phyloP scores from a whole-genome alignment of 64 coral and sea anemone genomes.

The Platygyra sinensis region DNA sequence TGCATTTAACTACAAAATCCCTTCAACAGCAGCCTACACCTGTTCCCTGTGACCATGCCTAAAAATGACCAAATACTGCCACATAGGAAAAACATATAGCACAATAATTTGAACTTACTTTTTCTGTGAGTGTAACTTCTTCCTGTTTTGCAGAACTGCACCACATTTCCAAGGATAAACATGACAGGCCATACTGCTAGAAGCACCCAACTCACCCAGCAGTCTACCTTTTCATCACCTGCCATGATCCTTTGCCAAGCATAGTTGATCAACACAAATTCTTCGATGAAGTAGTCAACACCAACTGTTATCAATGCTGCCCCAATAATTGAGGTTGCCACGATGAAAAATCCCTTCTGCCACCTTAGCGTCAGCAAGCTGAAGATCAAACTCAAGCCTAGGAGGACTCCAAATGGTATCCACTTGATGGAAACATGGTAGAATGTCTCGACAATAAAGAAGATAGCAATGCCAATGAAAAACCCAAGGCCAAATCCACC shows the following conservation, averaged over 20 bases:
- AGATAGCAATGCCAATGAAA: constrained; percentile 75
- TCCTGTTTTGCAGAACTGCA: constrained; percentile 88
- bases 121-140: constrained; percentile 77
- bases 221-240: constrained; percentile 25
- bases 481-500: constrained; percentile 92
- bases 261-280: constrained; percentile 78
- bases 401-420: constrained; percentile 95
- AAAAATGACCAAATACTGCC: too few species aligned
- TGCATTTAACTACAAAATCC: too few species aligned
- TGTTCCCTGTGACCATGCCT: too few species aligned
- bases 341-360: constrained; percentile 84
- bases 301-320: constrained; percentile 68
- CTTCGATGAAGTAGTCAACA: constrained; percentile 88
- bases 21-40: too few species aligned
- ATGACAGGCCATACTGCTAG: constrained; percentile 84
- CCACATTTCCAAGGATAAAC: constrained; percentile 82
- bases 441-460: constrained; percentile 59
- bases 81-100: too few species aligned
- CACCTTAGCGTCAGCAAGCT: constrained; percentile 70
- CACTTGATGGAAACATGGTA: constrained; percentile 75
- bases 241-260: constrained; percentile 84
- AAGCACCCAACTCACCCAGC: constrained; percentile 81
- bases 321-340: constrained; percentile 74
- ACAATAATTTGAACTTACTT: constrained; percentile 55
- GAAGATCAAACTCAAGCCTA: constrained; percentile 74